Evolutionary conservation across 2,888 invertebrate genomes (phyloP).

Genomic region (Lycaena phlaeas): DNA sequence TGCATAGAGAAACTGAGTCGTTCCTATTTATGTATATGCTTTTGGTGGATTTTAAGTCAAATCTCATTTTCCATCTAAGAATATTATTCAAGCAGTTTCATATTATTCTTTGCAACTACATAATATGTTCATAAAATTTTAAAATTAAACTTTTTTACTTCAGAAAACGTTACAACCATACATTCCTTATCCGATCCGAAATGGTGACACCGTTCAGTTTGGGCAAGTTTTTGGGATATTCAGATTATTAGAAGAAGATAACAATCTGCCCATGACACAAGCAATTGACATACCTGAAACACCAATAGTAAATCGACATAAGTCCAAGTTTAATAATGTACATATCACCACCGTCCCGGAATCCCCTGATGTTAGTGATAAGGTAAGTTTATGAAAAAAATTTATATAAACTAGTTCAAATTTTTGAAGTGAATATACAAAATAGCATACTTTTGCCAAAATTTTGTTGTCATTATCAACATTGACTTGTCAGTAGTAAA

Average conservation of each 20-base stretch:
- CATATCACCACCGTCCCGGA: conserved; percentile 45
- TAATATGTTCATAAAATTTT: neutral
- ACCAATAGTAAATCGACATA: conserved; percentile 30
- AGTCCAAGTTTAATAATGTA: conserved; percentile 30
- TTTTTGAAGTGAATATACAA: no score
- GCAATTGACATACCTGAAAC: conserved; percentile 52
- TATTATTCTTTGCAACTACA: neutral
- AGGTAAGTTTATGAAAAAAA: conserved; percentile 31
- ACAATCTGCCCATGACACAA: conserved; percentile 55
- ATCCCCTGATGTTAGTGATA: conserved; percentile 59
- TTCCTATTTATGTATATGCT: no score
- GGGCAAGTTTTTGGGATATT: conserved; percentile 57
- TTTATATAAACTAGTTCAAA: no score
- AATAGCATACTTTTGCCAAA: no score
- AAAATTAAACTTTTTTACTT: conserved; percentile 16
- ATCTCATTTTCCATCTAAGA: no score
- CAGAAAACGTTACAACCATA: conserved; percentile 51
- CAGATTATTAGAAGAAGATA: conserved; percentile 42
- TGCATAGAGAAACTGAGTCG: no score
- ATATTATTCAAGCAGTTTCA: no score
- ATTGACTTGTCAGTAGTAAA: no score
- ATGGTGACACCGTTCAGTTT: conserved; percentile 57
- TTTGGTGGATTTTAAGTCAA: no score
- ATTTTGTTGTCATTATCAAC: no score
- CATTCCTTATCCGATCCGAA: conserved; percentile 41